Evolutionary conservation across 2,888 invertebrate genomes (phyloP), one percentile per base, ranked within the genome.

Genomic region (Philereme vetulata): DNA sequence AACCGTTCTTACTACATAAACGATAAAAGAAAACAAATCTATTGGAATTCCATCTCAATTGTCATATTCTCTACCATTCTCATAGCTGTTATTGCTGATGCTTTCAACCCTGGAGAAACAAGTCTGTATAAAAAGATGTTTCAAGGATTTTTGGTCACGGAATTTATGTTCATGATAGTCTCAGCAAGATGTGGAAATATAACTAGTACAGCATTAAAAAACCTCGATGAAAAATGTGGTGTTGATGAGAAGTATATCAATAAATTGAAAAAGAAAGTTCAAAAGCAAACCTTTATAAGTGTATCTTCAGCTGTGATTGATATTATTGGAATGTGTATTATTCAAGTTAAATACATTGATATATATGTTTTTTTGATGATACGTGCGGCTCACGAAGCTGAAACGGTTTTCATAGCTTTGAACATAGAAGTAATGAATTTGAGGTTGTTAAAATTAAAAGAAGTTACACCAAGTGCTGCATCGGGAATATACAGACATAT

Each of bases 361-460:
- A 63, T 76, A 0, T 9, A 79, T 5, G 55, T 75, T 0, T 66
- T 82, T 0, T 68, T 74, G 6, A 48, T 85, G 0, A 68, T 76
- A 0, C 78, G 80, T 56, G 74, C 82, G 2, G 83, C 82, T 32
- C 82, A 84, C 54, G 86, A 88, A 62, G 68, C 81, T 0, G 90
- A 90, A 70, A 67, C 84, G 45, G 62, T 76, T 0, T 79, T 86
- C 7, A 73, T 78, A 32, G 70, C 79, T 33, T 64, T 85, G 33
- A 42, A 87, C 4, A 77, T 87, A 34, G 76, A 81, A 40, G 72
- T 73, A 3, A 74, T 87, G 3, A 89, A 86, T 68, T 60, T 80
- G 7, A 81, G 84, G 55, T 62, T 90, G 33, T 43, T 61, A 0
- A 71, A 71, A 42, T 63, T 86, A 8, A 72, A 76, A 0, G 55